phyloP scores from a whole-genome alignment of 2,888 invertebrate genomes.

The Chymomyza fuscimana region DNA sequence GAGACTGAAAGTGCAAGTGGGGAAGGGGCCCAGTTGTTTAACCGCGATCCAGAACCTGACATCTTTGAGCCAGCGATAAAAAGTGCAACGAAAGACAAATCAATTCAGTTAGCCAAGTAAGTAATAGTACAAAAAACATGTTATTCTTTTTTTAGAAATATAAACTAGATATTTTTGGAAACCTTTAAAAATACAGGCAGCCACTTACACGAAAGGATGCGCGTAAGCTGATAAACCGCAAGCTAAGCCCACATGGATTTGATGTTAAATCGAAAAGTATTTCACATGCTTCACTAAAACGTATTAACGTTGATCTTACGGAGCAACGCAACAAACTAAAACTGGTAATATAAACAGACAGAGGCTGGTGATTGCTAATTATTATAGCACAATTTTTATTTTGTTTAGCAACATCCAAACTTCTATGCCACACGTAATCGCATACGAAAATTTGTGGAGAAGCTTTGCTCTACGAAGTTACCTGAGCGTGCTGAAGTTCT shows the following conservation, averaged over 20 bases:
- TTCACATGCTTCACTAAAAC: conserved; percentile 46
- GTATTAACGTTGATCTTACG: conserved; percentile 47
- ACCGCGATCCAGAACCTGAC: conserved; percentile 20
- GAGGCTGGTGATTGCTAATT: neutral
- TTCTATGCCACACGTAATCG: conserved; percentile 74
- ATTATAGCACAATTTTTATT: neutral
- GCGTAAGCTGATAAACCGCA: conserved; percentile 50
- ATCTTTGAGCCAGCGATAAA: neutral
- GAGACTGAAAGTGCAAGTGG: conserved; percentile 44
- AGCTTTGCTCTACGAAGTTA: conserved; percentile 66
- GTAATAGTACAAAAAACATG: conserved; percentile 1
- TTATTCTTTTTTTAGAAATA: neutral
- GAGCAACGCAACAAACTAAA: conserved; percentile 60
- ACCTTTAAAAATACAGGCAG: conserved; percentile 17
- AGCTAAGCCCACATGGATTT: conserved; percentile 54
- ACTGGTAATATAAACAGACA: conserved; percentile 47
- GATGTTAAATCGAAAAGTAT: conserved; percentile 54
- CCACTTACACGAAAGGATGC: conserved; percentile 61
- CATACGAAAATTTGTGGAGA: conserved; percentile 72
- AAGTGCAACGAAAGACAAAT: conserved; percentile 24
- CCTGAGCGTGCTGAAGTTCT: conserved; percentile 57
- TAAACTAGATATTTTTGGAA: conserved; percentile 15
- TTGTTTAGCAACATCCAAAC: conserved; percentile 60
- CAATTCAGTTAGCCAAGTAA: conserved; percentile 38
- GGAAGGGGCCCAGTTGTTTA: conserved; percentile 15